These are phyloP conservation scores for Trachymyrmex septentrionalis DNA, from an alignment of 1,140 invertebrate genomes.

Conservation along the genomic window DNA sequence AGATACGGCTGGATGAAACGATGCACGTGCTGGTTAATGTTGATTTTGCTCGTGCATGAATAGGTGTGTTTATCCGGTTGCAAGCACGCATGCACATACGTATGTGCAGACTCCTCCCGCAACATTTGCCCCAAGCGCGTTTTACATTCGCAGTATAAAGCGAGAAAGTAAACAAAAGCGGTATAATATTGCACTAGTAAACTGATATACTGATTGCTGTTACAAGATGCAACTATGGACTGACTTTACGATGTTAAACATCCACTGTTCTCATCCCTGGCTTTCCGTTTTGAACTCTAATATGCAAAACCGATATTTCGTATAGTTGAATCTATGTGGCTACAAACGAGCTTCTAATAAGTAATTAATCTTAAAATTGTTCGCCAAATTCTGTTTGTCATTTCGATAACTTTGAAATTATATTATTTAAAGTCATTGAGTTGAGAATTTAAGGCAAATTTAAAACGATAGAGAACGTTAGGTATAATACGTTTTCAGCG, in stretches of 20 bases:
- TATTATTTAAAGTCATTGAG: not conserved
- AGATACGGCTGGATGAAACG: constrained; percentile 44
- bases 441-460: not conserved
- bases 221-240: not conserved
- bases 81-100: constrained; percentile 30
- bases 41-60: constrained; percentile 65
- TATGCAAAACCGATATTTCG: not conserved
- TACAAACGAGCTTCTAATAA: not conserved
- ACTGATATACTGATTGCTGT: constrained; percentile 47
- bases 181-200: constrained; percentile 45
- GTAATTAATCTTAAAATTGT: not conserved
- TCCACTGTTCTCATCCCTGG: not conserved
- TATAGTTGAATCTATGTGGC: not conserved
- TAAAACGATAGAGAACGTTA: not conserved
- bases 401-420: not conserved
- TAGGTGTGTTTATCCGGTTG: constrained; percentile 54
- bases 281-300: not conserved
- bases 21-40: constrained; percentile 50
- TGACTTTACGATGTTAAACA: constrained; percentile 13
- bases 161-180: constrained; percentile 51
- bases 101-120: constrained; percentile 14
- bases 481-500: too few relatives aligned
- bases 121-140: constrained; percentile 19
- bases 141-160: constrained; percentile 62
- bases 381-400: not conserved